Base-by-base conservation (phyloP, 1,140 invertebrate species). In the Pogonomyrmex californicus region DNA sequence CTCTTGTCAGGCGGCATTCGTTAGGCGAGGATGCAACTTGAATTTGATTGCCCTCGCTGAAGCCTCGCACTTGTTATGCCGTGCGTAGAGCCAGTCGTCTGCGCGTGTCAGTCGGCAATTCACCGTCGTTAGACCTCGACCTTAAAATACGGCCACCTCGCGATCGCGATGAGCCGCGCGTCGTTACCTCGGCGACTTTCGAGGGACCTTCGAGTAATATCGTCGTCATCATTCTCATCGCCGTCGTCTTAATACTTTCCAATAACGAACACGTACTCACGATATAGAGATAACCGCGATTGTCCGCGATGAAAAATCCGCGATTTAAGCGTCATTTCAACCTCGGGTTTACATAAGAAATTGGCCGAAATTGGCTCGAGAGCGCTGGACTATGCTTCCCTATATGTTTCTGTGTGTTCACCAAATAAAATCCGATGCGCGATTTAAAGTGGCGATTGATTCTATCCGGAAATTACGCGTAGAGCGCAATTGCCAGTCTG, bases 121-220 rank as follows among this genome's bases (percentile, higher is more conserved):
- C 77, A 47, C 38, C 65, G 79, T 86, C 76, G 82, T 38, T 12
- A 36, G 75, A 12, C 89, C 89, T 90, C 89, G 89, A 85, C 86
- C 14, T 87, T 87, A 85, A 89, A 90, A 90, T 71, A n/a, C 73
- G 75, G 66, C 12, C 77, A 77, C 47, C 75, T 87, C 60, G 82
- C 41, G 73, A 77, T 71, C 56, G 70, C 65, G 49, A 86, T 9
- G 41, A 82, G 51, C 12, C 71, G 88, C 23, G 23, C 23, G 85
- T 85, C 60, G 78, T 79, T 85, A 49, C 44, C 17, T 79, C 78
- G 75, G 36, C 73, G 68, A 78, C 81, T 79, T 86, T 83, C 85
- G 58, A 66, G n/a, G 7, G n/a, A 62, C 47, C 62, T 87, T 90
- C 87, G 36, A 49, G 12, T 23, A 33, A 44, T 23, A 44, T 23